Conservation (phyloP, 2,113 vertebrate genomes). For the Indicator indicator region DNA sequence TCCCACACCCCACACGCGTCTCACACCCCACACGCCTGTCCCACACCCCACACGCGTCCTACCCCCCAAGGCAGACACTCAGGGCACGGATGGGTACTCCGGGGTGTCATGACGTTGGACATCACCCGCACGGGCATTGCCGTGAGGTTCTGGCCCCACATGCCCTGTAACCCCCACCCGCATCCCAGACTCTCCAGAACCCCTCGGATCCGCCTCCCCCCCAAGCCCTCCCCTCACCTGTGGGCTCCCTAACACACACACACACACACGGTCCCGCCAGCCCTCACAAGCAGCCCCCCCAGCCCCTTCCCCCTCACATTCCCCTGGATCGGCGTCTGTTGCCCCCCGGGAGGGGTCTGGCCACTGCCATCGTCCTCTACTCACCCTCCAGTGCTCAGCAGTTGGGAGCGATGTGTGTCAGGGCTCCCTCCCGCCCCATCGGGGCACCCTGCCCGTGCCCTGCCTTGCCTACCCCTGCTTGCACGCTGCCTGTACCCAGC, state of each 20-base stretch:
- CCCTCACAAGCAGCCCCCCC: not conserved
- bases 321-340: no score
- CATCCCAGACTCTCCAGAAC: not conserved
- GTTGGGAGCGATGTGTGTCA: not conserved
- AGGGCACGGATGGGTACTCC: not conserved
- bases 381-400: not conserved
- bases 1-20: no score
- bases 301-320: not conserved
- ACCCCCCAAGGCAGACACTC: not conserved
- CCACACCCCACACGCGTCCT: no score
- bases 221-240: rapidly evolving
- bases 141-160: not conserved
- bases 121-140: not conserved
- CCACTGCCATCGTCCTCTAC: not conserved
- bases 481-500: no score
- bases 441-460: not conserved
- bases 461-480: no score
- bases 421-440: not conserved
- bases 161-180: not conserved
- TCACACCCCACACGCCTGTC: no score
- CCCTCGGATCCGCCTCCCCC: not conserved
- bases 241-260: rapidly evolving
- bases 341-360: no score
- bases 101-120: not conserved
- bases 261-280: not conserved